phyloP scores from a whole-genome alignment of 2,797 vertebrate genomes.

The Gymnothorax reevesii region DNA sequence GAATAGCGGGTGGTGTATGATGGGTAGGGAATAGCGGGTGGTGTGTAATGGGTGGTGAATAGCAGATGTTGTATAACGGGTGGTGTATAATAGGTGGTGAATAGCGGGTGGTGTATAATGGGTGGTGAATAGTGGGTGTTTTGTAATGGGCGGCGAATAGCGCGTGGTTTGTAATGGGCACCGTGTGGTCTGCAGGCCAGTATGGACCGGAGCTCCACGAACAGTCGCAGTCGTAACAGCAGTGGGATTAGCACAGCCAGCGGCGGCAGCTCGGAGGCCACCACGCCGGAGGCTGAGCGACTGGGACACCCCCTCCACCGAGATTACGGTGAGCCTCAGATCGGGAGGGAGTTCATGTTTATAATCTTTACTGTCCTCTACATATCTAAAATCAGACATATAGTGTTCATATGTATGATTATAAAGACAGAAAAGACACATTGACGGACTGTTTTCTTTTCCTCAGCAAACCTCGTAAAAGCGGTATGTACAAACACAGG shows the following conservation, averaged over 20 bases:
- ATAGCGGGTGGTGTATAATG: too few relatives aligned
- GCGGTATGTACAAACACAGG: constrained; percentile 4
- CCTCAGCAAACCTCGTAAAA: constrained; percentile 17
- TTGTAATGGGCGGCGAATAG: too few relatives aligned
- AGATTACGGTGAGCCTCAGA: constrained; percentile 83
- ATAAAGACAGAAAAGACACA: not conserved
- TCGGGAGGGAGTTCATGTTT: not conserved
- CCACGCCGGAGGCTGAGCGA: constrained; percentile 88
- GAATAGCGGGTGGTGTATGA: too few relatives aligned
- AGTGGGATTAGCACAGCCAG: constrained; percentile 90
- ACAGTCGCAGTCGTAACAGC: constrained; percentile 91
- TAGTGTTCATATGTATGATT: not conserved
- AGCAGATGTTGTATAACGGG: too few relatives aligned
- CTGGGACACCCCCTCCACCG: constrained; percentile 86
- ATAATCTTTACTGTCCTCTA: too few relatives aligned
- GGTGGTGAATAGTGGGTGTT: too few relatives aligned
- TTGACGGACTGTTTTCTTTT: constrained; percentile 12
- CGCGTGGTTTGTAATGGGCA: not conserved
- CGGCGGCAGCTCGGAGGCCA: constrained; percentile 85
- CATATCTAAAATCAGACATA: not conserved
- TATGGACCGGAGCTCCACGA: constrained; percentile 67
- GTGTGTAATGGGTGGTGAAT: too few relatives aligned
- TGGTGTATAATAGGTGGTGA: too few relatives aligned
- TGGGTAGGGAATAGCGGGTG: too few relatives aligned
- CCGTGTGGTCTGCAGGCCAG: constrained; percentile 48